Conservation (phyloP, 2,888 invertebrate species). For the Drosophila macrothrix region DNA sequence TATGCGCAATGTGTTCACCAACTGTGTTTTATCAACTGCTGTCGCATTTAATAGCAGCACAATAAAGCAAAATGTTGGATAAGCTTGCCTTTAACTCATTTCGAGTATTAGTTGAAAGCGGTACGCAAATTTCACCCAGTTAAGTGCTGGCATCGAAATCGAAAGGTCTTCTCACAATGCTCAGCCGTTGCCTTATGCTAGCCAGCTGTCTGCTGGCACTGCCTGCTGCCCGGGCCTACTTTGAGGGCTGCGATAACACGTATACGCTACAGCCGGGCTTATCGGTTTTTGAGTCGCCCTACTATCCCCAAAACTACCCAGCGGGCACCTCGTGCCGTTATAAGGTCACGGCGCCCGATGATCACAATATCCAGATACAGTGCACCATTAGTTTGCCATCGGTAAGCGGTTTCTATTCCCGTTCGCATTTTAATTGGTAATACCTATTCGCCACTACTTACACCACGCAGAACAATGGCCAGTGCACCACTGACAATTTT, state of each 20-base stretch:
- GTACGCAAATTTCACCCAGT: slow-evolving; percentile 52
- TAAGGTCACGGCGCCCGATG: slow-evolving; percentile 76
- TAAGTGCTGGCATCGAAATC: slow-evolving; percentile 46
- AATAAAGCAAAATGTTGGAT: slow-evolving; percentile 47
- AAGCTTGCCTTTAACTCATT: slow-evolving; percentile 31
- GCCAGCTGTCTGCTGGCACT: slow-evolving; percentile 43
- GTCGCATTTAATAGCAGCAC: slow-evolving; percentile 33
- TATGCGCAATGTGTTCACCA: slow-evolving; percentile 50
- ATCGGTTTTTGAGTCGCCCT: slow-evolving; percentile 79
- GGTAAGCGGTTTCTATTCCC: slow-evolving; percentile 53
- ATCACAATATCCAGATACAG: slow-evolving; percentile 68
- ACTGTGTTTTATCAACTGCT: slow-evolving; percentile 75
- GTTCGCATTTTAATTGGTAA: neutral
- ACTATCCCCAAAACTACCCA: slow-evolving; percentile 77
- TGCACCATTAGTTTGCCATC: slow-evolving; percentile 74
- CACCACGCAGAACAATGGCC: slow-evolving; percentile 34
- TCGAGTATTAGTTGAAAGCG: slow-evolving; percentile 55
- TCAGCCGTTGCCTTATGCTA: slow-evolving; percentile 37
- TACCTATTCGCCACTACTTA: neutral
- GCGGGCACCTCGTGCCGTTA: slow-evolving; percentile 82
- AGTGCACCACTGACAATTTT: slow-evolving; percentile 80
- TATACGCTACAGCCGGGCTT: slow-evolving; percentile 58
- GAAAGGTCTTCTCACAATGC: slow-evolving; percentile 53
- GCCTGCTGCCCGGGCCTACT: slow-evolving; percentile 53
- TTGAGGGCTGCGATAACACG: slow-evolving; percentile 76